Evolutionary conservation across 2,888 invertebrate species (phyloP), one percentile per base, ranked within the genome.

Genomic region (Drosophila lacicola): DNA sequence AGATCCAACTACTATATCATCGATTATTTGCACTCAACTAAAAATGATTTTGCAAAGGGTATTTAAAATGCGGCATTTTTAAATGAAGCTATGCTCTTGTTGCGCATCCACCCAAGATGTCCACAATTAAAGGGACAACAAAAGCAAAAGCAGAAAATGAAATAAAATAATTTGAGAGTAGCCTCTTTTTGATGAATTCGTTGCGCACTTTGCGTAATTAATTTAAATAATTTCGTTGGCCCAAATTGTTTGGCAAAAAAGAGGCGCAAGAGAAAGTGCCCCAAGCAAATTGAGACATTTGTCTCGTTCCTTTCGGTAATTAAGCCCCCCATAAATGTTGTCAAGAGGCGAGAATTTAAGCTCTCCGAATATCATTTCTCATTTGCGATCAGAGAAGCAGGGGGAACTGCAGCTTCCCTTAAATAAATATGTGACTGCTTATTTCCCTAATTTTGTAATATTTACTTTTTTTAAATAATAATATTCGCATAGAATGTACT

Each of bases 151-250:
- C 58, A 62, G 55, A 49, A 41, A 44, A 60, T 56, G 36, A 29
- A 57, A 57, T 34, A 36, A 25, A 14, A 36, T 42, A 34, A 17
- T n/a, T n/a, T 42, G 9, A 29, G 21, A 34, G 36, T 33, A n/a
- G 17, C 36, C 58, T 54, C 70, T 72, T 73, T 80, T 77, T 82
- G 80, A 81, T 64, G 69, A 71, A 74, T 63, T 61, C 66, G 53
- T 19, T 45, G 45, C 58, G 49, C 47, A 54, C 55, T 64, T 64
- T 51, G 62, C 62, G 85, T 81, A 84, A 81, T 84, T 87, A 84
- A 84, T 84, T 82, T 81, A 79, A 84, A 81, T 82, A 84, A 84
- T 84, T 81, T 77, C 53, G 56, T 10, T 77, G 78, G 58, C 80
- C 73, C 82, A 64, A 76, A 50, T 74, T 74, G 56, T 63, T 47